phyloP scores from a whole-genome alignment of 2,888 invertebrate genomes.

The Plusia festucae region DNA sequence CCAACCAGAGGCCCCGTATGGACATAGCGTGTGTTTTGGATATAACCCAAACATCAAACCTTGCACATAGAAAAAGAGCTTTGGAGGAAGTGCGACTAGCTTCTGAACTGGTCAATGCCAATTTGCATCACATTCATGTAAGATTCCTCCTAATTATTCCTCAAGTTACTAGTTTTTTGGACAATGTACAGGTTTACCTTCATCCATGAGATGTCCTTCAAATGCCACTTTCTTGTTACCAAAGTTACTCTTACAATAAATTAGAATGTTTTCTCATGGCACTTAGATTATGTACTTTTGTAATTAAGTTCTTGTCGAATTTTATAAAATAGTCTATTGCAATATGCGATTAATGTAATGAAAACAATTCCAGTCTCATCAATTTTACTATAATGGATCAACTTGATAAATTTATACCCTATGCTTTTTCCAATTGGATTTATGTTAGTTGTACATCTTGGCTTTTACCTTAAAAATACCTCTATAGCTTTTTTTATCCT shows the following conservation, averaged over 20 bases:
- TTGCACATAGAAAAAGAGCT: constrained; percentile 94
- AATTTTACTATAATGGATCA: no score
- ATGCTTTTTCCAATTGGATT: not conserved
- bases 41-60: constrained; percentile 92
- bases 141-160: constrained; percentile 48
- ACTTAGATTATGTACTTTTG: not conserved
- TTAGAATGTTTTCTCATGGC: constrained; percentile 15
- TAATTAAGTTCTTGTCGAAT: constrained; percentile 1
- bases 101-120: constrained; percentile 93
- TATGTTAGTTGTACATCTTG: not conserved
- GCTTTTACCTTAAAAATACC: no score
- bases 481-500: no score
- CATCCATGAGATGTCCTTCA: constrained; percentile 40
- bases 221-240: constrained; percentile 28
- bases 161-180: not conserved
- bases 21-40: constrained; percentile 97
- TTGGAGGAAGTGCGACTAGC: constrained; percentile 95
- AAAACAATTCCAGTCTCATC: no score
- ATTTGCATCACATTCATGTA: constrained; percentile 95
- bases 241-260: constrained; percentile 23
- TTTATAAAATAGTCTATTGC: no score
- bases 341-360: no score
- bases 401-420: no score
- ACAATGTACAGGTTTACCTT: not conserved
- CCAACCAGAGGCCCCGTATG: constrained; percentile 91